Conservation (phyloP, 2,888 invertebrate species). For the Phalera bucephala region DNA sequence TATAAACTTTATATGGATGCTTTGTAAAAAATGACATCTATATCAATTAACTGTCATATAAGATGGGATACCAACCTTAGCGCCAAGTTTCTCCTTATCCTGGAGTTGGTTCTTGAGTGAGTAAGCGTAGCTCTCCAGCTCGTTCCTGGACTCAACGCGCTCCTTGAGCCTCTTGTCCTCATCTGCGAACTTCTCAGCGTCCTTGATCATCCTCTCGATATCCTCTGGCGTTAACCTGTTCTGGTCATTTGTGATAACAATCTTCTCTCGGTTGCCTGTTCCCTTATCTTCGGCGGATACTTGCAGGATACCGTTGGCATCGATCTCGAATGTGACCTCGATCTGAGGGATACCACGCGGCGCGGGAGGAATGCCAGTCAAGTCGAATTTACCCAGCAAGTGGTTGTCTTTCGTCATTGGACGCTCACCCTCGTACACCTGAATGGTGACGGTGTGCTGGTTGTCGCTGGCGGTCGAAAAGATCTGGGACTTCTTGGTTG, state of each 20-base stretch:
- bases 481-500: slow-evolving; percentile 99
- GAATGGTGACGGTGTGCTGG: slow-evolving; percentile 99
- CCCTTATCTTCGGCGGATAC: slow-evolving; percentile 99
- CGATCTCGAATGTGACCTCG: slow-evolving; percentile 97
- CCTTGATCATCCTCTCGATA: slow-evolving; percentile 99
- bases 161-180: slow-evolving; percentile 99
- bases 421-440: slow-evolving; percentile 99
- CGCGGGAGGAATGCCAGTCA: slow-evolving; percentile 98
- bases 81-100: slow-evolving; percentile 98
- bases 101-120: slow-evolving; percentile 97
- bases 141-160: slow-evolving; percentile 97
- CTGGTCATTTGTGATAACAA: slow-evolving; percentile 99
- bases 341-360: slow-evolving; percentile 97
- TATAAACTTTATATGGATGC: no score
- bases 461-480: slow-evolving; percentile 99
- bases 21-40: no score
- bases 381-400: slow-evolving; percentile 98
- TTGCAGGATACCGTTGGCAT: slow-evolving; percentile 96
- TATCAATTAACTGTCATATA: no score
- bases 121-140: slow-evolving; percentile 98
- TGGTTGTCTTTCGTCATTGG: slow-evolving; percentile 99
- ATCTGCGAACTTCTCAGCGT: slow-evolving; percentile 99
- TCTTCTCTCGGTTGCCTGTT: slow-evolving; percentile 99
- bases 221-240: slow-evolving; percentile 98
- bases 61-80: slow-evolving; percentile 83